phyloP scores from a whole-genome alignment of 2,797 vertebrate genomes.

The Ctenopoma multispine region DNA sequence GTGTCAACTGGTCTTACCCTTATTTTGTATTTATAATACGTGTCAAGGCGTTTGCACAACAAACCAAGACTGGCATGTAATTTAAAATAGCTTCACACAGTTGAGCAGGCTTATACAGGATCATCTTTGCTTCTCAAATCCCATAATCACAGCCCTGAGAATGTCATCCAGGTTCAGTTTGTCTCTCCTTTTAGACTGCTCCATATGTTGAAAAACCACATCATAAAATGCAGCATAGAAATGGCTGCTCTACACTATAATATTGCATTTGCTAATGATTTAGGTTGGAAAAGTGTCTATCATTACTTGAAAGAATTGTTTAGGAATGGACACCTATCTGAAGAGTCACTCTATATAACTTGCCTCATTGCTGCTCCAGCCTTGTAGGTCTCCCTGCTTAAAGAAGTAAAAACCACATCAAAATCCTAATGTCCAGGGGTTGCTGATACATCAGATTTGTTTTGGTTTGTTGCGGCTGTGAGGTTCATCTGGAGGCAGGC shows the following conservation, averaged over 20 bases:
- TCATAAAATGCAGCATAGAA: neutral
- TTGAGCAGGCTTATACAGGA: conserved; percentile 2
- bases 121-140: conserved; percentile 14
- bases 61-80: conserved; percentile 14
- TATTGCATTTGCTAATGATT: conserved; percentile 5
- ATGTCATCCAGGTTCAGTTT: conserved; percentile 17
- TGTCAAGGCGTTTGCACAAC: conserved; percentile 21
- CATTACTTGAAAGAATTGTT: neutral
- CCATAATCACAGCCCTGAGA: conserved; percentile 12
- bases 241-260: neutral
- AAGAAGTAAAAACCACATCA: conserved; percentile 30
- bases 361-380: conserved; percentile 18
- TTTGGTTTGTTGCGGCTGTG: conserved; percentile 55
- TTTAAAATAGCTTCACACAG: conserved; percentile 11
- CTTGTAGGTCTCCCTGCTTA: conserved; percentile 12
- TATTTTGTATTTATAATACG: neutral
- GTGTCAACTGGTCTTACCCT: neutral
- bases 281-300: neutral
- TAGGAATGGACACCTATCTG: neutral
- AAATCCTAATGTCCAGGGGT: conserved; percentile 51
- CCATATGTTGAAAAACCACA: neutral
- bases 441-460: conserved; percentile 61
- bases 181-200: conserved; percentile 3
- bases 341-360: neutral
- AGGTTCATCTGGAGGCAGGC: conserved; percentile 60